Conservation (phyloP, 2,113 vertebrate genomes). For the Amazona guildingii region DNA sequence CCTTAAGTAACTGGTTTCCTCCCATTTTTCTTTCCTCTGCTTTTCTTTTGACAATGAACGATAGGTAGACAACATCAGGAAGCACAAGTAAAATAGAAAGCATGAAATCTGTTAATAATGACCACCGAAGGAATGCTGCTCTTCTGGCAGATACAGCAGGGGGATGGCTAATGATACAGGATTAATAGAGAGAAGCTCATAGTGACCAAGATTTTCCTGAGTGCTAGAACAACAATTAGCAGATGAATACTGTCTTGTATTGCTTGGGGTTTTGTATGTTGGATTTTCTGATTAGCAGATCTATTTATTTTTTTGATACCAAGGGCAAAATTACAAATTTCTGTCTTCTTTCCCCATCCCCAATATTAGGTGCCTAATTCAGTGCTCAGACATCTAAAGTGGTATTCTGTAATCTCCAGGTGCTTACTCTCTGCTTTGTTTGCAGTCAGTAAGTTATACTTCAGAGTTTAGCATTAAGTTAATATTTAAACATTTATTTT, state of each 20-base stretch:
- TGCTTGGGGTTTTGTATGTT: not conserved
- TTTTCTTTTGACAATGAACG: not conserved
- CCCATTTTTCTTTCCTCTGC: not conserved
- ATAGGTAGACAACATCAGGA: not conserved
- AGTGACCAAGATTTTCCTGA: not conserved
- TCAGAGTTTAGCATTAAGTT: not conserved
- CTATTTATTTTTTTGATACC: not conserved
- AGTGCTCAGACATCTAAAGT: not conserved
- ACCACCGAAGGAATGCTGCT: slow-evolving; percentile 15
- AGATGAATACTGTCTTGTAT: not conserved
- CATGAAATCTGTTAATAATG: slow-evolving; percentile 17
- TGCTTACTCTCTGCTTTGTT: not conserved
- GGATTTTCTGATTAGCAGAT: not conserved
- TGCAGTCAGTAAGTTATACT: not conserved
- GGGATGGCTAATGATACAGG: not conserved
- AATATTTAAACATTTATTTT: not conserved
- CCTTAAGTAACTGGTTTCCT: not conserved
- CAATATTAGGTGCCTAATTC: not conserved
- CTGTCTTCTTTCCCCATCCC: not conserved
- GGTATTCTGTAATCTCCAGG: not conserved
- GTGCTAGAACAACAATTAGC: not conserved
- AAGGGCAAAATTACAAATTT: not conserved
- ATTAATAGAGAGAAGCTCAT: not conserved
- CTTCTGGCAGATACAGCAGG: slow-evolving; percentile 24
- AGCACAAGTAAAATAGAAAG: not conserved